phyloP scores from a whole-genome alignment of 2,113 vertebrate species.

The Equus przewalskii region DNA sequence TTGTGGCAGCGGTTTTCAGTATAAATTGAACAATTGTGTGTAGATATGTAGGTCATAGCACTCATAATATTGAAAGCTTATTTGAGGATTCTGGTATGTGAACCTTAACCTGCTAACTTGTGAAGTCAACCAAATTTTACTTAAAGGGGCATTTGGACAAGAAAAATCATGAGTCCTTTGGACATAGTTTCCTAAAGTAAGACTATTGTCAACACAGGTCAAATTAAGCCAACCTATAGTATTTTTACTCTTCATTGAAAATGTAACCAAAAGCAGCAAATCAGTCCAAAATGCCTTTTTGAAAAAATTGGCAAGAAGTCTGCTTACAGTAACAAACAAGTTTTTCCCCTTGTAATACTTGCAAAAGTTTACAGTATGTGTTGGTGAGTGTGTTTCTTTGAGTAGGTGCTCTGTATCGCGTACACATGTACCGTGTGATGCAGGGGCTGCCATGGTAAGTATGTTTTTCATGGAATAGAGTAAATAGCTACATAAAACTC shows the following conservation, averaged over 20 bases:
- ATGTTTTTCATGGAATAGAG: slow-evolving; percentile 89
- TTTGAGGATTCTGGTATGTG: slow-evolving; percentile 25
- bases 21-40: background rate
- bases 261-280: slow-evolving; percentile 63
- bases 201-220: slow-evolving; percentile 71
- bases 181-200: slow-evolving; percentile 69
- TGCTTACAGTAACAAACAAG: slow-evolving; percentile 65
- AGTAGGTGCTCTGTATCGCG: slow-evolving; percentile 92
- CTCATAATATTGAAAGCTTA: background rate
- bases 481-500: slow-evolving; percentile 78
- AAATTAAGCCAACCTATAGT: slow-evolving; percentile 66
- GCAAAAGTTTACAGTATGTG: slow-evolving; percentile 87
- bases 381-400: slow-evolving; percentile 92
- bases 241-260: slow-evolving; percentile 58
- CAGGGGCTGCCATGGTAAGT: slow-evolving; percentile 91
- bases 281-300: slow-evolving; percentile 58
- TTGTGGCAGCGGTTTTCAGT: slow-evolving; percentile 33
- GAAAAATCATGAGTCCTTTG: slow-evolving; percentile 63
- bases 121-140: slow-evolving; percentile 70
- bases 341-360: slow-evolving; percentile 84
- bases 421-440: slow-evolving; percentile 90
- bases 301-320: slow-evolving; percentile 72
- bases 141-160: slow-evolving; percentile 7
- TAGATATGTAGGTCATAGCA: background rate
- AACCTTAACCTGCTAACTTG: slow-evolving; percentile 24